A percentile compares a stretch with the other conserved stretches of the same genome.
These are phyloP conservation scores for Sitobion miscanthi DNA, from an alignment of 1,140 invertebrate genomes.

Conservation along the genomic window DNA sequence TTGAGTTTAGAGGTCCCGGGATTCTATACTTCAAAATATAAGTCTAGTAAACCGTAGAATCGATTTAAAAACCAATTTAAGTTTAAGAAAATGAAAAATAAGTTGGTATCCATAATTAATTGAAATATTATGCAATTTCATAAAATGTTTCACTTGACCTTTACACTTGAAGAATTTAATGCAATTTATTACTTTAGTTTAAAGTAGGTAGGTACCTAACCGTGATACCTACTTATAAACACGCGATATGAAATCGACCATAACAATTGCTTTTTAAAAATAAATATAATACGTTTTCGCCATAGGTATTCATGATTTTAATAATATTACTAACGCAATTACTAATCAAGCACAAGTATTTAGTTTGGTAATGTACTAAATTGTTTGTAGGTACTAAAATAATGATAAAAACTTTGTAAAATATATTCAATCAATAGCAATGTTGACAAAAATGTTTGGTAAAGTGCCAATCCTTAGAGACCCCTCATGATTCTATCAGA, in stretches of 20 bases:
- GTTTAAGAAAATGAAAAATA: too few species aligned
- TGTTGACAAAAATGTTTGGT: constrained; percentile 27
- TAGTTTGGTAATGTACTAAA: background rate
- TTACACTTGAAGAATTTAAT: background rate
- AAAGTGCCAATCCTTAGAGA: constrained; percentile 10
- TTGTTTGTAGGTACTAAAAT: background rate
- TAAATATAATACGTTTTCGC: background rate
- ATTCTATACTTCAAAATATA: background rate
- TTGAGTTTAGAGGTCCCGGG: background rate
- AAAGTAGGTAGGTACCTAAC: background rate
- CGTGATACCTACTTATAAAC: background rate
- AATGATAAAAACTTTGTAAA: background rate
- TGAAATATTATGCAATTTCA: background rate
- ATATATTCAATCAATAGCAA: constrained; percentile 7
- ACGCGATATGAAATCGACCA: background rate
- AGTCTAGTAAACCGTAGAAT: too few species aligned
- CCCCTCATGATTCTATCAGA: background rate
- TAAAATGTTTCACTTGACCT: background rate
- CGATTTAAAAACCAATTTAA: background rate
- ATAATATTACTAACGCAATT: background rate
- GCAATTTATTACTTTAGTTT: background rate
- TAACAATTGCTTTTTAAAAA: background rate
- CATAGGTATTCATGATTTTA: background rate
- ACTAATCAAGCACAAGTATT: background rate
- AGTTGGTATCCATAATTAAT: background rate